A percentile compares a stretch with the other conserved stretches of the same genome.
Conservation (phyloP, 2,888 invertebrate species). For the Cephus pygmeus region DNA sequence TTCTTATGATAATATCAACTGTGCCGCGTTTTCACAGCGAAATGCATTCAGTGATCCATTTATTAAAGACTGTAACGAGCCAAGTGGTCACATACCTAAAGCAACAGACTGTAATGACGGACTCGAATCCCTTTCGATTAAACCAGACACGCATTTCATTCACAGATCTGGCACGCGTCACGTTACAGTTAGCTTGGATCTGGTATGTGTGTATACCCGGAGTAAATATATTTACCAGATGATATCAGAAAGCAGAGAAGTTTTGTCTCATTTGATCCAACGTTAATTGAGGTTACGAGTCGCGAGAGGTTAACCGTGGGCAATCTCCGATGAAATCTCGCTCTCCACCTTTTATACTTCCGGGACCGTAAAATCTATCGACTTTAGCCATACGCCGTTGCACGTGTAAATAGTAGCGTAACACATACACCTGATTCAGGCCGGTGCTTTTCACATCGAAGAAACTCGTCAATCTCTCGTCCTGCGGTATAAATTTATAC, state of each 20-base stretch:
- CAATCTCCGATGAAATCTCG: background rate
- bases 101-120: background rate
- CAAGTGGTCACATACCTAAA: background rate
- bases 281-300: background rate
- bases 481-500: background rate
- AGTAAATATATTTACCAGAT: background rate
- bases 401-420: background rate
- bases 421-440: slow-evolving; percentile 1
- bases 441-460: background rate
- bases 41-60: background rate
- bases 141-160: background rate
- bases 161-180: background rate
- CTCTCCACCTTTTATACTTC: background rate
- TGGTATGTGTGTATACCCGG: background rate
- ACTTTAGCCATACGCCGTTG: background rate
- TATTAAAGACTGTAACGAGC: background rate
- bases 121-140: background rate
- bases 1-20: background rate
- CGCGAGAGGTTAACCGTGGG: background rate
- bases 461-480: background rate
- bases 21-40: background rate
- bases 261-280: background rate
- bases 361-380: background rate
- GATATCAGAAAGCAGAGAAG: background rate
- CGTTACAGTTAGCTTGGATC: background rate